Base-by-base conservation (phyloP, 2,797 vertebrate species). In the Helostoma temminkii region DNA sequence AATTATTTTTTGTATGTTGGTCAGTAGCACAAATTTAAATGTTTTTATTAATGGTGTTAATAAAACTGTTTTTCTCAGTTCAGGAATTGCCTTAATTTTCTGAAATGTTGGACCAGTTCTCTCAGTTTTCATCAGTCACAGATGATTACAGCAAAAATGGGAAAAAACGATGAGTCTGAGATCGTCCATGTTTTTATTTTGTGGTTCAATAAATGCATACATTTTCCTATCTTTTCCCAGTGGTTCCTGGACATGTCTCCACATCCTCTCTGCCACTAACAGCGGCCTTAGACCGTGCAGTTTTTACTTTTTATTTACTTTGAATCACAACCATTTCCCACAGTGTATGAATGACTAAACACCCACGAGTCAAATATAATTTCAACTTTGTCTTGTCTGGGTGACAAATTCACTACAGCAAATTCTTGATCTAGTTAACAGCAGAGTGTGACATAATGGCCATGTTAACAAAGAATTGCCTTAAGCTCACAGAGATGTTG, bases 1-100 rank as follows among this genome's bases (percentile, higher is more conserved):
- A 87, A 70, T 86, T 82, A 74, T 90, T 92, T 93, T 93, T 92
- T 90, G 87, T 93, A 91, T 88, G 82, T 93, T 86, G 78, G 84
- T 92, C 88, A 92, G 90, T 94, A 95, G 93, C 94, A 94, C 94
- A 95, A 94, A 78, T 48, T 71, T 67, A 49, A 80, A 78, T 83
- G 81, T 92, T 87, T 89, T 91, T 92, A 91, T 90, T 82, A 88
- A 83, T 79, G 84, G 80, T 90, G 87, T 90, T 79, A 74, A 87
- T 91, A 83, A 69, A 79, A 85, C 57, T 89, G 85, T 92, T 92
- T 74, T 61, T 88, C 84, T 93, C 87, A 89, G 88, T 94, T 93
- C 84, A 92, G 90, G 83, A 94, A 92, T 91, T 90, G 93, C 93
- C 93, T 95, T 95, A 94, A 86, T 93, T 92, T 93, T 92, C 86